A percentile compares a stretch with the other conserved stretches of the same genome.
These are phyloP conservation scores for Pseudoatta argentina DNA, from an alignment of 1,140 invertebrate genomes.

Conservation along the genomic window DNA sequence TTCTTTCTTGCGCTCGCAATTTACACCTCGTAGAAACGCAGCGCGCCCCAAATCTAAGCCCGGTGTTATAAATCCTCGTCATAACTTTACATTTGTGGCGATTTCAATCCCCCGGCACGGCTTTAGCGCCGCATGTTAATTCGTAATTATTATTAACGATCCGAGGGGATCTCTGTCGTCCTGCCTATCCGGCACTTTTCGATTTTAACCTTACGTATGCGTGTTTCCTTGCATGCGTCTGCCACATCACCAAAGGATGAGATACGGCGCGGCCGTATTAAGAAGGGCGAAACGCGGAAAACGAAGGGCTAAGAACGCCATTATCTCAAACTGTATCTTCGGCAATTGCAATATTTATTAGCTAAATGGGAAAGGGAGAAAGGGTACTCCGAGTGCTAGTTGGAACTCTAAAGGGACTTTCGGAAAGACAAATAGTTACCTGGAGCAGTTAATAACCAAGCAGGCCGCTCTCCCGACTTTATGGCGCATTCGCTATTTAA, in stretches of 20 bases:
- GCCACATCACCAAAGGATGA: constrained; percentile 70
- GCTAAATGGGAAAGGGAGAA: constrained; percentile 37
- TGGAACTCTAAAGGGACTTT: constrained; percentile 59
- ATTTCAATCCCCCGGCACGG: constrained; percentile 82
- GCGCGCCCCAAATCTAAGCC: not conserved
- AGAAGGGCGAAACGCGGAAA: constrained; percentile 56
- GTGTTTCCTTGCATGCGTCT: constrained; percentile 2
- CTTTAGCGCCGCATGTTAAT: constrained; percentile 80
- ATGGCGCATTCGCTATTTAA: constrained; percentile 54
- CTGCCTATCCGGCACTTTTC: constrained; percentile 32
- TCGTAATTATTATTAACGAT: constrained; percentile 86
- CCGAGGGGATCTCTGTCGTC: constrained; percentile 46
- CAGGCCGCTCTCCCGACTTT: constrained; percentile 40
- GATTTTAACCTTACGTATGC: constrained; percentile 57
- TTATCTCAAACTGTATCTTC: constrained; percentile 65
- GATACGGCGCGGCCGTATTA: constrained; percentile 54
- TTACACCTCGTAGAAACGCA: constrained; percentile 59
- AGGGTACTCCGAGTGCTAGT: constrained; percentile 21
- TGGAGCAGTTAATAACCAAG: constrained; percentile 55
- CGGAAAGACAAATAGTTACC: constrained; percentile 70
- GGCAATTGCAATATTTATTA: constrained; percentile 77
- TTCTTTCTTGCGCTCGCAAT: constrained; percentile 65
- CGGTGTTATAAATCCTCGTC: constrained; percentile 82
- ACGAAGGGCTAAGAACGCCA: constrained; percentile 50
- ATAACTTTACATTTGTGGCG: constrained; percentile 82